Conservation (phyloP, 2,888 invertebrate genomes). For the Meiosimyza decipiens region DNA sequence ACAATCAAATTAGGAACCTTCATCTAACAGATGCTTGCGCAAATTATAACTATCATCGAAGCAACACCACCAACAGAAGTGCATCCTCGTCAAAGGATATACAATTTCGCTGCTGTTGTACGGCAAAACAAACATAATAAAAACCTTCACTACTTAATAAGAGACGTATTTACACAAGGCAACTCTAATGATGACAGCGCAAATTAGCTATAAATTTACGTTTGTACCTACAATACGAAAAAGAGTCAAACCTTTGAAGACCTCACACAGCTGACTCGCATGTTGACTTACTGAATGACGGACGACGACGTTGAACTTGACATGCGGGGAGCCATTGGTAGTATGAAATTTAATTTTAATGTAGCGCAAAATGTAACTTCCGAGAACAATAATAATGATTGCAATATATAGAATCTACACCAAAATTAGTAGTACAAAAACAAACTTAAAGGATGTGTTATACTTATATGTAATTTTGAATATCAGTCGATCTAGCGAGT, state of each 20-base stretch:
- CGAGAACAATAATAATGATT: conserved; percentile 16
- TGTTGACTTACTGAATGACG: background rate
- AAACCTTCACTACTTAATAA: background rate
- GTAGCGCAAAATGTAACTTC: background rate
- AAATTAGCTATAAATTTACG: conserved; percentile 58
- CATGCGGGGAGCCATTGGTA: background rate
- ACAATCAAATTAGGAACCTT: no score
- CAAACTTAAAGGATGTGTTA: no score
- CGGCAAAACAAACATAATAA: background rate
- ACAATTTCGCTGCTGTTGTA: conserved; percentile 2
- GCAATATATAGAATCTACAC: background rate
- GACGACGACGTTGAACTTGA: background rate
- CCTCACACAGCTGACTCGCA: conserved; percentile 56
- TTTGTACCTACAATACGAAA: conserved; percentile 40
- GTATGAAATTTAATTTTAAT: conserved; percentile 11
- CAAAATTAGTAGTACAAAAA: background rate
- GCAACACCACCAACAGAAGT: background rate
- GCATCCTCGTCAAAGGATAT: conserved; percentile 8
- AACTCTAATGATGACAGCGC: conserved; percentile 57
- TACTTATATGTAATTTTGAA: no score
- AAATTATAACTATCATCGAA: conserved; percentile 11
- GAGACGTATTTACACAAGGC: conserved; percentile 54
- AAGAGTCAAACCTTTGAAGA: conserved; percentile 42
- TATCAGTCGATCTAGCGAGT: no score
- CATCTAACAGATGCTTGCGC: conserved; percentile 5